Evolutionary conservation across 2,797 vertebrate species (phyloP), one percentile per base, ranked within the genome.

Genomic region (Gallinago nigripennis): DNA sequence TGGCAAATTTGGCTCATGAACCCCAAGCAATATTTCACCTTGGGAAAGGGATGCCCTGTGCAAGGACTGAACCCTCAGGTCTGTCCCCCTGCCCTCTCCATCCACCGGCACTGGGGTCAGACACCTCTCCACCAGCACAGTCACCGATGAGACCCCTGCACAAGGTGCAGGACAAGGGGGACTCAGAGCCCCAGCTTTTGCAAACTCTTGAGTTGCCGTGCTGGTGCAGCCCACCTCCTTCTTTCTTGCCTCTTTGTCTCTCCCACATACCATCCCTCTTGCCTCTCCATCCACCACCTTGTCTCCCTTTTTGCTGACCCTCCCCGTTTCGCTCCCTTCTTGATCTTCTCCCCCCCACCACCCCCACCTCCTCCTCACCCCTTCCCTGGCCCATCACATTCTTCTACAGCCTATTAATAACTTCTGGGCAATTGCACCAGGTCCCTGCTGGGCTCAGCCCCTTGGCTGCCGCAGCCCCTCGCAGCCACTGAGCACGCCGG

Each of bases 401-500:
- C 95, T 96, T 96, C 94, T 71, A 8, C 86, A 92, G 95, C 92
- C 96, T 96, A 96, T 95, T 97, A 96, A 97, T 96, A 97, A 94
- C 96, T 97, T 97, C 96, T 97, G 96, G 95, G 95, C 94, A 95
- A 96, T 97, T 96, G 93, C 95, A 93, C 95, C 45, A 86, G 88
- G 93, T 96, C 92, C 95, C 95, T 9, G 95, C 96, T 96, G 96
- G 90, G 95, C 83, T 57, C 84, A 27, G 93, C 95, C 96, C 92
- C 95, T 87, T 66, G 23, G 41, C 19, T 35, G 63, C n/a, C 68
- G 48, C 94, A 95, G 95, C 91, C 92, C 83, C 95, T 87, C 64
- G 53, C 94, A 95, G 96, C 93, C 92, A 86, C 95, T 90, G 93
- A 94, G 66, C 91, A 23, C 51, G 68, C 68, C 90, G 81, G 85